Evolutionary conservation across 1,140 invertebrate genomes (phyloP).

Genomic region (Octopus bimaculoides): DNA sequence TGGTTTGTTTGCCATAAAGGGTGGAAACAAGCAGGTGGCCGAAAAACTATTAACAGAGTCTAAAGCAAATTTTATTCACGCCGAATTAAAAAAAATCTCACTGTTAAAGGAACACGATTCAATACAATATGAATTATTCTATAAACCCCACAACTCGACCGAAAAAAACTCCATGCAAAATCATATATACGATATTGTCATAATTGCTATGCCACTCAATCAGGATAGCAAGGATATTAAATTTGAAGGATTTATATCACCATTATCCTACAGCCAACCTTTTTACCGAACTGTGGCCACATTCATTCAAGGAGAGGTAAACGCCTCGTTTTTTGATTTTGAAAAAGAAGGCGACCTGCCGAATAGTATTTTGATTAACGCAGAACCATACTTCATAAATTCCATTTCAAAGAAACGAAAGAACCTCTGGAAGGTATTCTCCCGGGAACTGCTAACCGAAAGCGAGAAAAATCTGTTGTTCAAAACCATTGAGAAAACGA

Average conservation of each 20-base stretch:
- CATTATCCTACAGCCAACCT: conserved; percentile 41
- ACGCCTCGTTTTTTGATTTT: conserved; percentile 58
- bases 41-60: conserved; percentile 56
- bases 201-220: conserved; percentile 64
- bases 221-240: conserved; percentile 54
- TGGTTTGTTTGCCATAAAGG: conserved; percentile 65
- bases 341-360: conserved; percentile 44
- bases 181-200: conserved; percentile 63
- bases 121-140: background rate
- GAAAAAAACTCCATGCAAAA: conserved; percentile 19
- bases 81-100: conserved; percentile 46
- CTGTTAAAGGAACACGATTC: conserved; percentile 13
- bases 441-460: conserved; percentile 55
- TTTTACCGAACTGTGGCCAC: conserved; percentile 65
- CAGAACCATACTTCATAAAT: conserved; percentile 41
- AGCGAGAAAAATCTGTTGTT: conserved; percentile 61
- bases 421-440: conserved; percentile 66
- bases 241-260: conserved; percentile 55
- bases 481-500: conserved; percentile 52
- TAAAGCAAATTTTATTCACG: conserved; percentile 54
- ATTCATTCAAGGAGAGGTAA: conserved; percentile 62
- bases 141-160: background rate
- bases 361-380: conserved; percentile 59
- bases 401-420: conserved; percentile 25
- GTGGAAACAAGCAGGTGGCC: conserved; percentile 65